These are phyloP conservation scores for Electrophaes corylata DNA, from an alignment of 2,888 invertebrate genomes.

Conservation along the genomic window DNA sequence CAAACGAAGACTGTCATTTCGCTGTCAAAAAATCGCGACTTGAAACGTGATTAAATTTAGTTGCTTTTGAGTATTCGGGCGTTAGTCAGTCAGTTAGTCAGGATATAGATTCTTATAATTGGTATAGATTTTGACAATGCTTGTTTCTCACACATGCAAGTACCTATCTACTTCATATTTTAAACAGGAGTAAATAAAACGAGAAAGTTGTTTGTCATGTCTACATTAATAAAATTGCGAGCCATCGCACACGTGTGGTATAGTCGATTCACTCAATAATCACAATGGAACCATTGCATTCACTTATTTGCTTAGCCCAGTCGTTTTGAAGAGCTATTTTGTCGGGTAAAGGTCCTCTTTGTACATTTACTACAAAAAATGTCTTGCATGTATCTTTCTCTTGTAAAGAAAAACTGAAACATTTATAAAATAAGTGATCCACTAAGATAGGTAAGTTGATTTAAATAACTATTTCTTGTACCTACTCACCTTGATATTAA, in stretches of 20 bases:
- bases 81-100: too few species aligned
- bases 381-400: neutral
- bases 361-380: conserved; percentile 10
- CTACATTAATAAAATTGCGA: conserved; percentile 36
- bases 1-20: too few species aligned
- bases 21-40: too few species aligned
- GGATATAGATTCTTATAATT: too few species aligned
- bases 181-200: conserved; percentile 62
- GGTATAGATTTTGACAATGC: neutral
- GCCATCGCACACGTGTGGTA: conserved; percentile 67
- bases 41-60: too few species aligned
- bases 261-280: conserved; percentile 38
- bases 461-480: too few species aligned
- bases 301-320: conserved; percentile 62
- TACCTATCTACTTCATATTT: conserved; percentile 1
- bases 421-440: too few species aligned
- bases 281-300: conserved; percentile 65
- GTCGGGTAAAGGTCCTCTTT: conserved; percentile 15
- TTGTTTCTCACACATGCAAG: neutral
- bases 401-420: too few species aligned
- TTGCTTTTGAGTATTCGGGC: too few species aligned
- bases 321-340: neutral
- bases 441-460: too few species aligned
- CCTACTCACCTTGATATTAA: too few species aligned
- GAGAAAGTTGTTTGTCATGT: conserved; percentile 62